Base-by-base conservation (phyloP, 35 echinoderm and acorn worm species). In the Diadema setosum region DNA sequence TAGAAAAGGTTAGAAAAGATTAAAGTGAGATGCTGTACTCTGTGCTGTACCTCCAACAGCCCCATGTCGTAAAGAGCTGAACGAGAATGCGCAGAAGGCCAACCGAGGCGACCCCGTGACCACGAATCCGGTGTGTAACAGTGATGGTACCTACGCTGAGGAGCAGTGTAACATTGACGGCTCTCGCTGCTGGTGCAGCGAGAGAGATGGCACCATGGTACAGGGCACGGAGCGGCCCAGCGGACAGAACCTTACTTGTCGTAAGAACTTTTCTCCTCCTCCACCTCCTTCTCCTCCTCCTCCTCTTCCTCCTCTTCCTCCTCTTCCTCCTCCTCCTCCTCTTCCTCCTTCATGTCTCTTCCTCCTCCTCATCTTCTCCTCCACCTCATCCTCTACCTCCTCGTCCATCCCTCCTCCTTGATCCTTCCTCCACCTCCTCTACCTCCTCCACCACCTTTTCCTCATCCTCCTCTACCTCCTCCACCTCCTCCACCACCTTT, bases 171-270 rank as follows among this genome's bases (percentile, higher is more conserved):
- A 46, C 29, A 20, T 41, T 40, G 74, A 37, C 26, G 58, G 39
- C 35, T 20, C 27, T 26, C 45, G 50, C 4, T 88, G 86, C 42
- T 88, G 86, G 86, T 88, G 86, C 32, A 88, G 73, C 40, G 86
- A 88, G 56, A 46, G n/a, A 2, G 86, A 88, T 58, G 86, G 86
- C 21, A 81, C 86, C 3, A 75, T 88, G 86, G 56, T 88, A 46
- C 43, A 55, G n/a, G 73, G 49, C 26, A 69, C 86, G 5, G 14
- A 48, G n/a, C 80, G 20, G n/a, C 24, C 32, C 16, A 48, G 55
- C 40, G 74, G 86, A 33, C 45, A 81, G 18, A 9, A 43, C 3
- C 45, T 88, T 9, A 55, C 30, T 30, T 88, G 86, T 74, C 55
- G 86, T 88, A 55, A 80, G 86, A 23, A 40, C 2, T 76, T 42